These are phyloP conservation scores for Melanophora roralis DNA, from an alignment of 2,888 invertebrate species.

Conservation along the genomic window DNA sequence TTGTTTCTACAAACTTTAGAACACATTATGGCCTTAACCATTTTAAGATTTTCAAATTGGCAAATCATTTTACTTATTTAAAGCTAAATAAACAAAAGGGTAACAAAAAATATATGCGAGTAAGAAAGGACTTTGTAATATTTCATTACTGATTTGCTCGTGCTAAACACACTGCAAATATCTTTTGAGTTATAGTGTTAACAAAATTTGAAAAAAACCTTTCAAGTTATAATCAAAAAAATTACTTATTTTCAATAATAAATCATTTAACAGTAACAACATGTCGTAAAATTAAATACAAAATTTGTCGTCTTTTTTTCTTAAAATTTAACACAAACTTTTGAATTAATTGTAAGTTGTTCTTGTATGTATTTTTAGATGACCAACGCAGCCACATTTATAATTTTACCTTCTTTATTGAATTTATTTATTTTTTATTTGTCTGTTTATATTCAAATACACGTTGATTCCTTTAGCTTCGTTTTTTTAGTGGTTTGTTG, in stretches of 20 bases:
- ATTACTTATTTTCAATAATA: slow-evolving; percentile 38
- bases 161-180: neutral
- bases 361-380: neutral
- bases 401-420: neutral
- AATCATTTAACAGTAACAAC: slow-evolving; percentile 17
- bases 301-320: neutral
- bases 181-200: neutral
- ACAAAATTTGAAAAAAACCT: too few species aligned
- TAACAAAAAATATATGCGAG: too few species aligned
- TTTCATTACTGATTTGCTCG: neutral
- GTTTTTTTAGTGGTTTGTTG: neutral
- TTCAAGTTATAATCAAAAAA: too few species aligned
- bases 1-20: too few species aligned
- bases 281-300: neutral
- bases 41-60: too few species aligned
- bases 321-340: neutral
- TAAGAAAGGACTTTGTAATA: too few species aligned
- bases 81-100: too few species aligned
- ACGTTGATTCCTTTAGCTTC: neutral
- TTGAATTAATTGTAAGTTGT: too few species aligned
- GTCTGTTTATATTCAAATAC: neutral
- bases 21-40: too few species aligned
- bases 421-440: neutral
- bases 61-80: too few species aligned
- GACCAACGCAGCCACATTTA: neutral